Evolutionary conservation across 2,888 invertebrate genomes (phyloP).

Genomic region (Caenorhabditis becei): DNA sequence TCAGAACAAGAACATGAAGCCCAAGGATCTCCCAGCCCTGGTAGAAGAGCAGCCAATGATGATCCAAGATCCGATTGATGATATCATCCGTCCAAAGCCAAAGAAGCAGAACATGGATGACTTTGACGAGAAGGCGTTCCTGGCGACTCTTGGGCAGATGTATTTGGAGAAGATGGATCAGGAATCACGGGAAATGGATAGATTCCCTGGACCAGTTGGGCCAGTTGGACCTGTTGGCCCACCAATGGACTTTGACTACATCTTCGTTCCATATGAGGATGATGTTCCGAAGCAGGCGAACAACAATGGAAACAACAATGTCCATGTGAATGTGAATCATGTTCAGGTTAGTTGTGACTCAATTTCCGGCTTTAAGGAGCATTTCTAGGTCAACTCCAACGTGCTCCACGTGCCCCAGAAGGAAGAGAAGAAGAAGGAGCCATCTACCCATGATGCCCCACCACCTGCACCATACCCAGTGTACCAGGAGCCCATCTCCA

Average conservation of each 20-base stretch:
- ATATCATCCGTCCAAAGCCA: slow-evolving; percentile 10
- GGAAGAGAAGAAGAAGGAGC: slow-evolving; percentile 22
- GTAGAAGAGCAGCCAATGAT: slow-evolving; percentile 25
- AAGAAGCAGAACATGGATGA: slow-evolving; percentile 41
- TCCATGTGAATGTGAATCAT: slow-evolving; percentile 55
- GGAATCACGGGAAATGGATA: neutral
- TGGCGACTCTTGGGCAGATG: slow-evolving; percentile 38
- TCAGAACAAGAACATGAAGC: slow-evolving; percentile 19
- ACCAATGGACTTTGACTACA: slow-evolving; percentile 34
- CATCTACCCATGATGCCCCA: slow-evolving; percentile 11
- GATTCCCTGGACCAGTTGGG: slow-evolving; percentile 33
- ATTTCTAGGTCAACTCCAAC: slow-evolving; percentile 40
- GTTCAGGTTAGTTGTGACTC: slow-evolving; percentile 20
- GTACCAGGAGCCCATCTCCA: slow-evolving; percentile 32
- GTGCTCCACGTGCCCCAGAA: slow-evolving; percentile 39
- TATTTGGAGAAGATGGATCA: slow-evolving; percentile 36
- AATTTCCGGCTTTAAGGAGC: neutral
- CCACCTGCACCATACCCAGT: slow-evolving; percentile 16
- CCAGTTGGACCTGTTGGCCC: slow-evolving; percentile 41
- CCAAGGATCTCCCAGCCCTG: neutral
- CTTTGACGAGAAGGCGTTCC: slow-evolving; percentile 42
- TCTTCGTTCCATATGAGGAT: slow-evolving; percentile 21
- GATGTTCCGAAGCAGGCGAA: slow-evolving; percentile 26
- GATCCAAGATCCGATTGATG: slow-evolving; percentile 25
- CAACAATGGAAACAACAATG: slow-evolving; percentile 56